Evolutionary conservation across 2,797 vertebrate species (phyloP).

Genomic region (Manis javanica): DNA sequence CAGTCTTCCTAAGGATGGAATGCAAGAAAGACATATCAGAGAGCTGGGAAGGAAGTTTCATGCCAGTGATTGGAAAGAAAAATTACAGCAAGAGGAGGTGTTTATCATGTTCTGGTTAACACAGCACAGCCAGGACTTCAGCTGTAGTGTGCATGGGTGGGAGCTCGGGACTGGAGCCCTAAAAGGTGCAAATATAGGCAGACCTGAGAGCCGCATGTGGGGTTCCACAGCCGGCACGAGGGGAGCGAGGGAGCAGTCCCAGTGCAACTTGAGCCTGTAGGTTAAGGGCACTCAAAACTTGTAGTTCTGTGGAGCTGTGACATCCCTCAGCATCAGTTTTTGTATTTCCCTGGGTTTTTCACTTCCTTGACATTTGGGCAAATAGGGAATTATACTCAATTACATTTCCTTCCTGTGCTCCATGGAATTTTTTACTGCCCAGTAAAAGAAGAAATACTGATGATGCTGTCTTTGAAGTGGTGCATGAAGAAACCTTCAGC

Average conservation of each 20-base stretch:
- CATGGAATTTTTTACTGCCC: background rate
- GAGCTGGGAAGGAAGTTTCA: slow-evolving; percentile 39
- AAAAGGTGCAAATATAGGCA: background rate
- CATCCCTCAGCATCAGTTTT: background rate
- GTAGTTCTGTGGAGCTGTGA: background rate
- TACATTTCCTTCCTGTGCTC: background rate
- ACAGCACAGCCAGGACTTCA: background rate
- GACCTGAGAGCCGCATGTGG: background rate
- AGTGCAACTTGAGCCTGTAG: background rate
- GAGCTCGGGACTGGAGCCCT: background rate
- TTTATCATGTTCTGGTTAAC: background rate
- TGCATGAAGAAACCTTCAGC: background rate
- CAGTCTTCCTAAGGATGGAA: slow-evolving; percentile 7
- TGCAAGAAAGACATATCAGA: background rate
- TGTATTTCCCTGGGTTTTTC: background rate
- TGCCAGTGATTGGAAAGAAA: background rate
- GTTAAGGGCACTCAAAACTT: background rate
- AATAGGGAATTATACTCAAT: background rate
- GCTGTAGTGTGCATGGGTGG: background rate
- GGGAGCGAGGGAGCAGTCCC: background rate
- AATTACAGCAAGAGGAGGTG: background rate
- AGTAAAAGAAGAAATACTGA: background rate
- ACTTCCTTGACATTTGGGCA: background rate
- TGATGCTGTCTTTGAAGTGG: background rate
- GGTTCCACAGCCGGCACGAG: background rate